These are phyloP conservation scores for Pristiophorus japonicus DNA, from an alignment of 2,113 vertebrate genomes.

Conservation along the genomic window DNA sequence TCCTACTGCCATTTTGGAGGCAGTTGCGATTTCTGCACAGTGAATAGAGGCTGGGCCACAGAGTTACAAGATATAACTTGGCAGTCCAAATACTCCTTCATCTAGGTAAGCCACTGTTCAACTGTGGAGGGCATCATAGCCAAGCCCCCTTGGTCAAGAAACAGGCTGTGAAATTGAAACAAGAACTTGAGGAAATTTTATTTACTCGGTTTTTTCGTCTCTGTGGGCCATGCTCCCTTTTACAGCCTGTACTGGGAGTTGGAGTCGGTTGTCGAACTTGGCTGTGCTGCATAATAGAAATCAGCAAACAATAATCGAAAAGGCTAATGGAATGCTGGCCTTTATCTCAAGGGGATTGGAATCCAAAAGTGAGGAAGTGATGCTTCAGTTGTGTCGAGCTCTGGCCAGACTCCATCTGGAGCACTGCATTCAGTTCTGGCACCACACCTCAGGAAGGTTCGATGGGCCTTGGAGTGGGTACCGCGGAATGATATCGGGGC, in stretches of 20 bases:
- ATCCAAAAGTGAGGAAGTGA: background rate
- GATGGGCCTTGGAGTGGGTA: background rate
- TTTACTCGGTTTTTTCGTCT: background rate
- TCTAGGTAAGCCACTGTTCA: background rate
- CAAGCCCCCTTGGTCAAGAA: background rate
- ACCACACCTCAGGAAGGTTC: background rate
- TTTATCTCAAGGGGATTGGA: background rate
- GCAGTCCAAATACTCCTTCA: background rate
- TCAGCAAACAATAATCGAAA: background rate
- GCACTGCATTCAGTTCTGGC: background rate
- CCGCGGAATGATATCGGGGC: background rate
- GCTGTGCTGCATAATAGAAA: background rate
- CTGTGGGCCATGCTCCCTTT: too few species aligned
- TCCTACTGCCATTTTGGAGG: background rate
- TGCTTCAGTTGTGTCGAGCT: background rate
- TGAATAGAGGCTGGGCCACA: background rate
- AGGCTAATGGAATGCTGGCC: background rate
- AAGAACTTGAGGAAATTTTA: background rate
- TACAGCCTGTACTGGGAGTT: background rate
- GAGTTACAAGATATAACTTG: background rate
- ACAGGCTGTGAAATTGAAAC: background rate
- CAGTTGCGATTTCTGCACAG: background rate
- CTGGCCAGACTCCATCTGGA: background rate
- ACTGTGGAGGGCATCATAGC: background rate
- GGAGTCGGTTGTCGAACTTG: background rate